A percentile compares a stretch with the other conserved stretches of the same genome.
phyloP scores from a whole-genome alignment of 1,140 invertebrate genomes.

The Dreissena rostriformis region DNA sequence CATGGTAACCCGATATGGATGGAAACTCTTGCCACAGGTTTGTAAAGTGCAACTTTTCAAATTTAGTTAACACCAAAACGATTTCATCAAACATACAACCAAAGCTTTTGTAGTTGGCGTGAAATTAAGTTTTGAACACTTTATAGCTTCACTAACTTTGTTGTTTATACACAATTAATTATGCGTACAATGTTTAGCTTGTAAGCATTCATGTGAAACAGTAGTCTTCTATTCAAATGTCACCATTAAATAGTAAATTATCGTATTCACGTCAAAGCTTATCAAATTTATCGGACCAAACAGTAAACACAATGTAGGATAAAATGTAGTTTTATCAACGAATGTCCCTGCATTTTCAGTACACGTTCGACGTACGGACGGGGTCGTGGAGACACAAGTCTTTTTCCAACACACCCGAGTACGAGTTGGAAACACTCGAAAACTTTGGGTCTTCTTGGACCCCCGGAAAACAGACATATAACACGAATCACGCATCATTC shows the following conservation, averaged over 20 bases:
- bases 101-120: not conserved
- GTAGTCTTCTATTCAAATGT: no score
- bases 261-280: no score
- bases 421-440: conserved; percentile 3
- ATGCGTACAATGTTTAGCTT: no score
- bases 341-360: conserved; percentile 13
- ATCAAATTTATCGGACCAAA: no score
- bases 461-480: not conserved
- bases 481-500: not conserved
- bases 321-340: no score
- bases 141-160: no score
- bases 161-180: no score
- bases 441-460: not conserved
- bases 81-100: not conserved
- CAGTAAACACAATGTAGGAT: no score
- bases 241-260: no score
- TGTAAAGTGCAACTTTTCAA: not conserved
- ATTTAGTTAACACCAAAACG: no score
- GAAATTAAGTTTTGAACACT: not conserved
- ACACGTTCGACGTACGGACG: conserved; percentile 24
- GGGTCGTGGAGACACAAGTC: conserved; percentile 35
- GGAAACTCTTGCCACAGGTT: conserved; percentile 90
- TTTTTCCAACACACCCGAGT: conserved; percentile 10
- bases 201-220: no score
- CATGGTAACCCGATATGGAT: conserved; percentile 92